Base-by-base conservation (phyloP, 2,888 invertebrate species). In the Metacarcinus magister region DNA sequence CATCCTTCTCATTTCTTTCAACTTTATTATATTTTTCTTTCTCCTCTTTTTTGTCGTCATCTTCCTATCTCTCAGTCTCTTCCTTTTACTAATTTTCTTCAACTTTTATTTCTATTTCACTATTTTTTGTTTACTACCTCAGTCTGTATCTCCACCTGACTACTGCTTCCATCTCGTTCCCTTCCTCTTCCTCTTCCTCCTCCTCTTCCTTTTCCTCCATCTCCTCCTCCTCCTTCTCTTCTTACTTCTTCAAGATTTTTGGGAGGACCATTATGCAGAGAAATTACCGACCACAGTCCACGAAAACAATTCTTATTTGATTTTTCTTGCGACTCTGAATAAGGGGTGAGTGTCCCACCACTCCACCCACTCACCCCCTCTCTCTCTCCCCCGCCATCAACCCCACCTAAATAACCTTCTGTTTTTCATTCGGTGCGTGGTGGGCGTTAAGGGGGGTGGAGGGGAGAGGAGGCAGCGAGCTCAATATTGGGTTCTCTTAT, bases 251-350 rank as follows among this genome's bases (percentile, higher is more conserved):
- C 82, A 28, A 13, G 82, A 82, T 82, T 82, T 82, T 82, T 82
- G 82, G 82, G 32, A 82, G 82, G 82, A 82, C 82, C 82, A 82
- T 32, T 82, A 32, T 32, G 32, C 82, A 32, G 32, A 82, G 32
- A 32, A 82, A 32, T 32, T 82, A 82, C 82, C 82, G 82, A 82
- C 82, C 82, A 13, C 28, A 82, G 28, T 28, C 32, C 82, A 82
- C 82, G 82, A 82, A 82, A 82, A 82, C 82, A 82, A 32, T 67
- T 67, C 67, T 82, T 82, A 82, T 82, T 67, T 82, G 82, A 82
- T 82, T 82, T 82, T 32, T 28, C 28, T 82, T 32, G 10, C 32
- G 67, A 32, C 32, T 28, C 82, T 82, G 82, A 82, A 82, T 82
- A 82, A 28, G 7, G 82, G 32, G 82, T 82, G 28, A 82, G 82